Evolutionary conservation across 1,140 invertebrate species (phyloP).

Genomic region (Panulirus ornatus): DNA sequence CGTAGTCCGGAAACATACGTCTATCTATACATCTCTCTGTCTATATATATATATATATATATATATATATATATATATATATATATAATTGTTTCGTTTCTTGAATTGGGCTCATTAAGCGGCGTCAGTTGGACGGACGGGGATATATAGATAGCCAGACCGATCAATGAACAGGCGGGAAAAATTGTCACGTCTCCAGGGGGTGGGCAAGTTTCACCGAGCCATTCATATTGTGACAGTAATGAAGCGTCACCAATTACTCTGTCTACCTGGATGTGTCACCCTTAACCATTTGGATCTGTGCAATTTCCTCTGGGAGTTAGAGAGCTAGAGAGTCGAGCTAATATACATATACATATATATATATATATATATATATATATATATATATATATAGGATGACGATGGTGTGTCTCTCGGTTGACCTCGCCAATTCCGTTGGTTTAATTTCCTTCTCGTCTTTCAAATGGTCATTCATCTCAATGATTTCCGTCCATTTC

Average conservation of each 20-base stretch:
- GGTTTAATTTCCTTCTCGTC: too few species aligned
- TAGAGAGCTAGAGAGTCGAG: conserved; percentile 7
- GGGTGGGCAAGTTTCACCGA: conserved; percentile 21
- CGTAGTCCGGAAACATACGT: too few species aligned
- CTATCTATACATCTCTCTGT: background rate
- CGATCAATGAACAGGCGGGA: conserved; percentile 30
- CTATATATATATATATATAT: conserved; percentile 11
- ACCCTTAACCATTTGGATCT: too few species aligned
- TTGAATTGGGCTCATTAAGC: conserved; percentile 30
- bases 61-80: conserved; percentile 16
- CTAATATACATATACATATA: too few species aligned
- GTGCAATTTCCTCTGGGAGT: too few species aligned
- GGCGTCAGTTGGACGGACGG: conserved; percentile 18
- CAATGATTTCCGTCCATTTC: too few species aligned
- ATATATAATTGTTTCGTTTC: background rate
- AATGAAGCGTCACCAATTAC: conserved; percentile 52
- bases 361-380: too few species aligned
- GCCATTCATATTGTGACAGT: conserved; percentile 35
- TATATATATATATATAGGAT: too few species aligned
- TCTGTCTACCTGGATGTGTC: conserved; percentile 20
- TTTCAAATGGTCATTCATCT: too few species aligned
- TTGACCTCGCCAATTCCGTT: too few species aligned
- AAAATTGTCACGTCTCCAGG: conserved; percentile 27
- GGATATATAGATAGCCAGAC: conserved; percentile 47
- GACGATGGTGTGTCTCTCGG: too few species aligned